phyloP scores from a whole-genome alignment of 2,797 vertebrate species.

The Notolabrus celidotus region DNA sequence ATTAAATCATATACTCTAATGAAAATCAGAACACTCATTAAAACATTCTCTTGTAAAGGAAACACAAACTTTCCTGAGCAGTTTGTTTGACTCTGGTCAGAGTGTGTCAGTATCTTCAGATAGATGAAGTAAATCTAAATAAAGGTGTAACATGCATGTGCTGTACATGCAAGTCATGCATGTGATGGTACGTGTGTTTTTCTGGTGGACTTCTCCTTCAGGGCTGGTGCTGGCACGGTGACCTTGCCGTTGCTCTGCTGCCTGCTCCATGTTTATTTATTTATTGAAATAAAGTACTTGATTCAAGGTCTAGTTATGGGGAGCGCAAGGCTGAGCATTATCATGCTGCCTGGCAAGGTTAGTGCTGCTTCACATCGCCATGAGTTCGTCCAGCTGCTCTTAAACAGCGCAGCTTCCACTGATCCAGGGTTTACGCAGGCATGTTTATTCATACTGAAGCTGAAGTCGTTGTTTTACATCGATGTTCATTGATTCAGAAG shows the following conservation, averaged over 20 bases:
- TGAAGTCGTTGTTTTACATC: neutral
- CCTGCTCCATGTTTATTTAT: slow-evolving; percentile 79
- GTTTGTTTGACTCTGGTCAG: too few relatives aligned
- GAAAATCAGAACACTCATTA: too few relatives aligned
- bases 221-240: slow-evolving; percentile 33
- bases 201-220: slow-evolving; percentile 24
- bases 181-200: slow-evolving; percentile 20
- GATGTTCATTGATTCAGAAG: neutral
- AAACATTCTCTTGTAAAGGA: too few relatives aligned
- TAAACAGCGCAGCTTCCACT: slow-evolving; percentile 3
- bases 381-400: slow-evolving; percentile 21
- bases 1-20: too few relatives aligned
- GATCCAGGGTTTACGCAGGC: neutral
- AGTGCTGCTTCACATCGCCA: slow-evolving; percentile 43
- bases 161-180: slow-evolving; percentile 14
- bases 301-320: slow-evolving; percentile 77
- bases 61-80: too few relatives aligned
- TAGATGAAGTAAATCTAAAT: neutral
- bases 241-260: slow-evolving; percentile 67
- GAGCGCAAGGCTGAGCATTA: slow-evolving; percentile 72
- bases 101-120: too few relatives aligned
- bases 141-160: neutral
- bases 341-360: slow-evolving; percentile 69
- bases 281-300: slow-evolving; percentile 80
- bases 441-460: neutral